Conservation (phyloP, 2,113 vertebrate genomes). For the Lathamus discolor region DNA sequence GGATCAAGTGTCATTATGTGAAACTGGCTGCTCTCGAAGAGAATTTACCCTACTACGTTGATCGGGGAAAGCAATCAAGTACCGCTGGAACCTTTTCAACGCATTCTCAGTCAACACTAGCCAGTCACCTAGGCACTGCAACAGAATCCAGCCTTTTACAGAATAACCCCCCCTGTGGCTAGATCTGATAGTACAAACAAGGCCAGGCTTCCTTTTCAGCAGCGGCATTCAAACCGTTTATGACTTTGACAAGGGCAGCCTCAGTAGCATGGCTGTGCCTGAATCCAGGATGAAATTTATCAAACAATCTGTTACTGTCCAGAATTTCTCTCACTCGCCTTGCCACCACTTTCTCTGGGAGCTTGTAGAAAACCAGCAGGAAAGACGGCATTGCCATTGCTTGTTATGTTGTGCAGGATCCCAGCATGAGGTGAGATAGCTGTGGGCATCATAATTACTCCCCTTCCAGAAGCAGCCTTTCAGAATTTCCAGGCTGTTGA, state of each 20-base stretch:
- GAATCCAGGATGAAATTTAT: conserved; percentile 46
- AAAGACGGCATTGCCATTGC: conserved; percentile 22
- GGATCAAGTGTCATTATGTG: conserved; percentile 67
- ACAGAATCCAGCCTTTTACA: conserved; percentile 61
- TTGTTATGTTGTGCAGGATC: not conserved
- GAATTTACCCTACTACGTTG: conserved; percentile 52
- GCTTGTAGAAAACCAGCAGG: conserved; percentile 42
- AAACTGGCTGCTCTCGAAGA: conserved; percentile 55
- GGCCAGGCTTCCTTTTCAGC: conserved; percentile 67
- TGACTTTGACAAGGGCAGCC: conserved; percentile 64
- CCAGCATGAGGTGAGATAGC: conserved; percentile 30
- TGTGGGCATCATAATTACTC: conserved; percentile 12
- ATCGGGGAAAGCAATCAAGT: conserved; percentile 63
- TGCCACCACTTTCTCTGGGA: conserved; percentile 44
- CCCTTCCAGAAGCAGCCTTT: conserved; percentile 46
- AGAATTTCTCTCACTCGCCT: conserved; percentile 17
- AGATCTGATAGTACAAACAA: conserved; percentile 71
- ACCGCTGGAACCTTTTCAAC: conserved; percentile 42
- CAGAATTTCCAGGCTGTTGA: conserved; percentile 31
- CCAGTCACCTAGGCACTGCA: conserved; percentile 68
- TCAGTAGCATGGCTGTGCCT: conserved; percentile 40
- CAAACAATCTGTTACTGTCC: conserved; percentile 60
- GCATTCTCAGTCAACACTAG: conserved; percentile 63
- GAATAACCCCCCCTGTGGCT: conserved; percentile 32
- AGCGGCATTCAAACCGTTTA: conserved; percentile 41